phyloP scores from a whole-genome alignment of 2,888 invertebrate species.

The Euproctis similis region DNA sequence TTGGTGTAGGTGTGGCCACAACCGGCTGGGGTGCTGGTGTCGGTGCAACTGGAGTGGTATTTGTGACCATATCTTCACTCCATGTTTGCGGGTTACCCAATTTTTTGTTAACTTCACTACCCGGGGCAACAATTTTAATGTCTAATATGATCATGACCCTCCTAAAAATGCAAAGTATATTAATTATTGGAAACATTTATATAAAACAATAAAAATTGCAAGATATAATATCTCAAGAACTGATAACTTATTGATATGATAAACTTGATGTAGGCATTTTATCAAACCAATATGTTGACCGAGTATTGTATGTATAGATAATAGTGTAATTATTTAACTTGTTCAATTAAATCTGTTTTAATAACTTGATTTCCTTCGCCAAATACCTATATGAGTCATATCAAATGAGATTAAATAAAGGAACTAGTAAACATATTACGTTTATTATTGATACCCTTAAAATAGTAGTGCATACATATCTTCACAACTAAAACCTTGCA shows the following conservation, averaged over 20 bases:
- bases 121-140: conserved; percentile 82
- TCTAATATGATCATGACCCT: conserved; percentile 90
- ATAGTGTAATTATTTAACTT: conserved; percentile 20
- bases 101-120: conserved; percentile 81
- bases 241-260: too few species aligned
- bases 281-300: too few species aligned
- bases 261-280: too few species aligned
- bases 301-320: not conserved
- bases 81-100: conserved; percentile 89
- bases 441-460: too few species aligned
- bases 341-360: conserved; percentile 41
- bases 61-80: conserved; percentile 48
- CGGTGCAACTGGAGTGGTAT: conserved; percentile 29
- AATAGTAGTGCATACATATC: too few species aligned
- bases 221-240: too few species aligned
- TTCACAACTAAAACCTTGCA: too few species aligned
- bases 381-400: conserved; percentile 73
- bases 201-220: too few species aligned
- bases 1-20: conserved; percentile 30
- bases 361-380: conserved; percentile 63
- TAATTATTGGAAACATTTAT: too few species aligned
- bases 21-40: conserved; percentile 30
- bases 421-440: conserved; percentile 43
- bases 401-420: conserved; percentile 72
- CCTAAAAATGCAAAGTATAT: conserved; percentile 73